Conservation (phyloP, 2,113 vertebrate species). For the Typhlomys cinereus region DNA sequence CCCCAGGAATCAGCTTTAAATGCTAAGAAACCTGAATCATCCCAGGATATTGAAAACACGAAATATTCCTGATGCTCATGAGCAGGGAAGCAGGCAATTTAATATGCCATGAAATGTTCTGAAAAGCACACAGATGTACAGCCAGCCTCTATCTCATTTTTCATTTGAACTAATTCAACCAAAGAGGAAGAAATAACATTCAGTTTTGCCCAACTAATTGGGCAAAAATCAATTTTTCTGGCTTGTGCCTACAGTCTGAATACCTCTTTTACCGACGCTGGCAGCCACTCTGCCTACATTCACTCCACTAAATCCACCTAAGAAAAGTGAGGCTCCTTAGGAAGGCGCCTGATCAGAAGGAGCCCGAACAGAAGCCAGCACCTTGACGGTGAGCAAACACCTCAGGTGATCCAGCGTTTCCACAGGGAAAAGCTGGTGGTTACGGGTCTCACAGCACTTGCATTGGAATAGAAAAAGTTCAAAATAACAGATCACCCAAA, state of each 20-base stretch:
- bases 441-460: background rate
- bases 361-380: background rate
- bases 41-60: background rate
- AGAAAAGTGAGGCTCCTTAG: background rate
- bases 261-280: background rate
- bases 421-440: background rate
- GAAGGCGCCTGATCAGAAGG: background rate
- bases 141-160: background rate
- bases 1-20: background rate
- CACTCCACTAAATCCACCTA: background rate
- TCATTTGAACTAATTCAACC: constrained; percentile 36
- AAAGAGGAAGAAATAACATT: constrained; percentile 18
- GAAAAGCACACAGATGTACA: constrained; percentile 23
- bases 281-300: background rate
- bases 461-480: background rate
- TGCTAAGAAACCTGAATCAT: background rate
- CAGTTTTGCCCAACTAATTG: background rate
- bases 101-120: background rate
- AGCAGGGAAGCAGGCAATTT: background rate
- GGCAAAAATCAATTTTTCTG: background rate
- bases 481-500: background rate
- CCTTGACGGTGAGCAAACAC: background rate
- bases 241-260: background rate
- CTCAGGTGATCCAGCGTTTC: background rate
- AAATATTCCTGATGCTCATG: background rate